Conservation (phyloP, 2,797 vertebrate genomes). For the Rhincodon typus region DNA sequence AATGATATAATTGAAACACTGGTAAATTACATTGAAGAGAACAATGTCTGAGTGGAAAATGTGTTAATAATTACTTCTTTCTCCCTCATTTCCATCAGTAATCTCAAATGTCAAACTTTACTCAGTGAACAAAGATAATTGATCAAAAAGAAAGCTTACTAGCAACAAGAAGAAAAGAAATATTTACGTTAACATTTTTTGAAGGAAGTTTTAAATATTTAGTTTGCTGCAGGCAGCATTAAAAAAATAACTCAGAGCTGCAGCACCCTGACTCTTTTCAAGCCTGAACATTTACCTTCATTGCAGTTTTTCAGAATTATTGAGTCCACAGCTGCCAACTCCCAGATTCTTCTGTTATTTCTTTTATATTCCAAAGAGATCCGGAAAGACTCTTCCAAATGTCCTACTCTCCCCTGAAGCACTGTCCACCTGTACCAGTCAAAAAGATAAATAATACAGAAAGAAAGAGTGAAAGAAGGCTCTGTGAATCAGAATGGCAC, state of each 20-base stretch:
- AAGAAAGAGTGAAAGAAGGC: not conserved
- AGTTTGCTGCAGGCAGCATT: too few species aligned
- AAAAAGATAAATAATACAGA: slow-evolving; percentile 40
- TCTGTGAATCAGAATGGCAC: not conserved
- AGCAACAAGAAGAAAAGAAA: not conserved
- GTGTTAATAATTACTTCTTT: not conserved
- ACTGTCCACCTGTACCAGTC: slow-evolving; percentile 58
- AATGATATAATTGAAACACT: not conserved
- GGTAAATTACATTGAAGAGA: not conserved
- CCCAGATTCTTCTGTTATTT: slow-evolving; percentile 53
- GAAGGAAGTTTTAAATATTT: not conserved
- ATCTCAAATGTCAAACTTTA: not conserved
- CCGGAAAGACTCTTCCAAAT: slow-evolving; percentile 59
- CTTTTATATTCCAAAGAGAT: slow-evolving; percentile 57
- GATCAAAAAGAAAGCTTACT: not conserved
- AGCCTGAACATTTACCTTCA: slow-evolving; percentile 52
- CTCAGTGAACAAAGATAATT: not conserved
- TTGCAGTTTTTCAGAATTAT: slow-evolving; percentile 66
- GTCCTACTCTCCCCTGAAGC: slow-evolving; percentile 57
- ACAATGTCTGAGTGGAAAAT: not conserved
- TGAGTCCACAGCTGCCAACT: slow-evolving; percentile 57
- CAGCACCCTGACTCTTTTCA: not conserved
- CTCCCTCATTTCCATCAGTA: not conserved
- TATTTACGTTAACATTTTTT: not conserved
- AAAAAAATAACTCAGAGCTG: not conserved